Conservation (phyloP, 2,113 vertebrate species). For the Albula goreensis region DNA sequence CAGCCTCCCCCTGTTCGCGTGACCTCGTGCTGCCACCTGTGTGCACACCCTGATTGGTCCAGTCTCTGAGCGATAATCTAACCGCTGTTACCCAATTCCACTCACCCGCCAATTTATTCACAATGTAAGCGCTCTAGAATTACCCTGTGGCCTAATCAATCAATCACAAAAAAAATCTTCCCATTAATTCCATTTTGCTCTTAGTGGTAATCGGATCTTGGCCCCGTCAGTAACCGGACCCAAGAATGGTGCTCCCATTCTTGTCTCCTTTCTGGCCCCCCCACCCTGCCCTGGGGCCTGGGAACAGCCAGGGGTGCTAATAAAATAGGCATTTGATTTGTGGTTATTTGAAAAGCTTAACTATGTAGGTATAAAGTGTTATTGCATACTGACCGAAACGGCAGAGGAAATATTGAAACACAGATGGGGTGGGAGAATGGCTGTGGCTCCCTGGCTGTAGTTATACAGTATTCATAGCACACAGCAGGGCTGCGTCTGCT, state of each 20-base stretch:
- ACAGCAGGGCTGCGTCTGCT: too few relatives aligned
- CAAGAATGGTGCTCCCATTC: background rate
- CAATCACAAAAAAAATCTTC: conserved; percentile 28
- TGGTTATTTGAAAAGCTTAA: background rate
- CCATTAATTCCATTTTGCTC: conserved; percentile 39
- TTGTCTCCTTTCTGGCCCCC: background rate
- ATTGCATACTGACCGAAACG: background rate
- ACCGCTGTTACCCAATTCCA: background rate
- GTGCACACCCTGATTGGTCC: background rate
- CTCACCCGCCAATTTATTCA: conserved; percentile 28
- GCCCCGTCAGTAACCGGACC: conserved; percentile 29
- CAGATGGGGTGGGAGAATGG: too few relatives aligned
- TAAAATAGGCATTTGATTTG: conserved; percentile 22
- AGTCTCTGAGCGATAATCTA: conserved; percentile 5
- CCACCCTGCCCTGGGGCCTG: background rate
- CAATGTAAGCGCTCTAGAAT: conserved; percentile 22
- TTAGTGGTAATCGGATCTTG: conserved; percentile 38
- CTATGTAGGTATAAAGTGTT: background rate
- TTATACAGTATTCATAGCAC: too few relatives aligned
- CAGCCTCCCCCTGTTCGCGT: background rate
- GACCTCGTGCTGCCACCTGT: background rate
- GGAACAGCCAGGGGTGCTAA: background rate
- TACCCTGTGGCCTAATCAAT: conserved; percentile 33
- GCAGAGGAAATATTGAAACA: background rate
- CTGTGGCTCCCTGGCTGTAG: too few relatives aligned